Conservation (phyloP, 2,113 vertebrate species). For the Silurus glanis region DNA sequence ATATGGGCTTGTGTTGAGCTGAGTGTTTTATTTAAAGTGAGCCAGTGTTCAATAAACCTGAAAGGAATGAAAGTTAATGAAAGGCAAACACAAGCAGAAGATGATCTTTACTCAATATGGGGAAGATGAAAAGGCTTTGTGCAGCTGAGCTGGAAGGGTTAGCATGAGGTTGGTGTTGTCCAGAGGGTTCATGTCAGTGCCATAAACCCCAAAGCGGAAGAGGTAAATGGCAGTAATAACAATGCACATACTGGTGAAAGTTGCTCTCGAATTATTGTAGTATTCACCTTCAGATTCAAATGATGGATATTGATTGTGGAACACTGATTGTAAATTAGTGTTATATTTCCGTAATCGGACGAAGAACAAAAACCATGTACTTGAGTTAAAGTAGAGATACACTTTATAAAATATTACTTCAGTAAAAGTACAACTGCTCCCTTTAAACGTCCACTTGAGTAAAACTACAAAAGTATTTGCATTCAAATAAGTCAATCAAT, state of each 20-base stretch:
- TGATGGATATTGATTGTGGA: not conserved
- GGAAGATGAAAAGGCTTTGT: conserved; percentile 68
- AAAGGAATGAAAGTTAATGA: conserved; percentile 78
- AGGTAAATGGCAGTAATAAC: conserved; percentile 33
- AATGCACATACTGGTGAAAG: not conserved
- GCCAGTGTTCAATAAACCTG: conserved; percentile 71
- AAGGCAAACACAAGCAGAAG: conserved; percentile 73
- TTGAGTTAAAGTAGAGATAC: no score
- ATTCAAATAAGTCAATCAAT: no score
- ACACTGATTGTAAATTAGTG: not conserved
- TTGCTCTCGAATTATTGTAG: not conserved
- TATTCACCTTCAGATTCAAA: not conserved
- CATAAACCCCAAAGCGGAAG: conserved; percentile 18
- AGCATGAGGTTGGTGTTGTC: conserved; percentile 32
- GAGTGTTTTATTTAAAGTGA: conserved; percentile 58
- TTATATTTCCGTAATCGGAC: not conserved
- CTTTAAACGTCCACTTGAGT: no score
- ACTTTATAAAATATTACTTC: no score
- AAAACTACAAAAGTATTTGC: no score
- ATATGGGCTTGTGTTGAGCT: conserved; percentile 72
- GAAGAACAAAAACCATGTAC: no score
- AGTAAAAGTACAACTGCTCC: no score
- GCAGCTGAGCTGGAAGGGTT: conserved; percentile 63
- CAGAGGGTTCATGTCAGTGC: conserved; percentile 7
- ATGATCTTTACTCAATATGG: conserved; percentile 67